Conservation (phyloP, 2,797 vertebrate genomes). For the Chiloscyllium punctatum region DNA sequence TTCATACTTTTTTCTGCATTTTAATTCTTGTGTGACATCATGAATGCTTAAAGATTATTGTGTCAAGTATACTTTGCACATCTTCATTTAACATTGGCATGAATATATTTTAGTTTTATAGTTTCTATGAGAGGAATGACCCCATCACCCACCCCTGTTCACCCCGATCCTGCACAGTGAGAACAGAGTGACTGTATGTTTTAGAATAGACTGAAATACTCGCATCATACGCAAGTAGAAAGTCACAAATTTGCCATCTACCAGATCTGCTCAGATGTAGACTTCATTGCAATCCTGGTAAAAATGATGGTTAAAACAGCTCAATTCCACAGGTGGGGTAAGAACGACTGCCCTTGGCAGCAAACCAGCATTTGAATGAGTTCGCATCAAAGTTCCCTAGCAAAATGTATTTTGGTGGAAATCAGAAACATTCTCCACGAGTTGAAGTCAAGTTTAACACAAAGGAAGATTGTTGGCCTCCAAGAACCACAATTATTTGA, state of each 20-base stretch:
- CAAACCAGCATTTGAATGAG: no score
- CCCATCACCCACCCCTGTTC: not conserved
- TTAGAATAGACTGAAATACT: not conserved
- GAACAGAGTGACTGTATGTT: not conserved
- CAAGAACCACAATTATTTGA: no score
- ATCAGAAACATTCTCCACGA: no score
- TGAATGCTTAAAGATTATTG: not conserved
- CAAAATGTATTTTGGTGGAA: no score
- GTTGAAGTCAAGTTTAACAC: no score
- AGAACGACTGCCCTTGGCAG: no score
- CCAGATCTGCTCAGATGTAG: no score
- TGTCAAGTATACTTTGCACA: not conserved
- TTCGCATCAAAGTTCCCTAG: no score
- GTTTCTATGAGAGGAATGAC: not conserved
- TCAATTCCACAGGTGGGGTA: no score
- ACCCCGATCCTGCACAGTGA: not conserved
- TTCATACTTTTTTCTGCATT: not conserved
- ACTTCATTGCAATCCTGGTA: no score
- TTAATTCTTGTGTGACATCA: not conserved
- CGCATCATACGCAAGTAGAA: not conserved
- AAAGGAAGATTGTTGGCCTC: no score
- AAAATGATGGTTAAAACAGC: no score
- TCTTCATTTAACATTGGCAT: not conserved
- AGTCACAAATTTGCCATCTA: not conserved
- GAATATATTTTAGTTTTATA: not conserved